phyloP scores from a whole-genome alignment of 2,888 invertebrate genomes.

The Cheilosia variabilis region DNA sequence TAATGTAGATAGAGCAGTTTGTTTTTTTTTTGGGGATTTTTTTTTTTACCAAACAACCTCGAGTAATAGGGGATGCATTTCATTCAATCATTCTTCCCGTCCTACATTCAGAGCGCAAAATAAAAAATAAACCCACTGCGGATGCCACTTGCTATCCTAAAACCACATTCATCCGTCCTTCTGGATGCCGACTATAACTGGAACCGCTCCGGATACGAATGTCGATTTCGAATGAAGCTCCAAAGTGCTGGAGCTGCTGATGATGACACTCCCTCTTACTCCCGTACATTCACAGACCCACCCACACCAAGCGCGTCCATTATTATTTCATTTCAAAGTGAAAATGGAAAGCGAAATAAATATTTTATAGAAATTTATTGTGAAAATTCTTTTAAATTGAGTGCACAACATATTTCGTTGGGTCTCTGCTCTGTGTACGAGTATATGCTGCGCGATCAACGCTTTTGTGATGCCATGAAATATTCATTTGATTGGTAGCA shows the following conservation, averaged over 20 bases:
- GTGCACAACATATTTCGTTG: conserved; percentile 60
- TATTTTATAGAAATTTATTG: conserved; percentile 75
- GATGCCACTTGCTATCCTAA: conserved; percentile 65
- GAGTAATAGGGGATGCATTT: conserved; percentile 70
- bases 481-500: conserved; percentile 71
- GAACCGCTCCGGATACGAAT: conserved; percentile 60
- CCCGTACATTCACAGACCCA: not conserved
- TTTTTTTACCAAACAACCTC: conserved; percentile 39
- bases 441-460: not conserved
- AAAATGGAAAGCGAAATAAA: conserved; percentile 73
- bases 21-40: conserved; percentile 37
- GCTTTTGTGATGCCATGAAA: conserved; percentile 61
- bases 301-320: conserved; percentile 37
- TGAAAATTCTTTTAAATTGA: conserved; percentile 74
- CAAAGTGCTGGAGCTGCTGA: conserved; percentile 38
- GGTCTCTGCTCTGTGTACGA: not conserved
- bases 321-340: conserved; percentile 70
- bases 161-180: conserved; percentile 68
- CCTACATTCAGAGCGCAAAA: conserved; percentile 14
- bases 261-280: conserved; percentile 32
- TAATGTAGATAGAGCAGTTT: conserved; percentile 5
- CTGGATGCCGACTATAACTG: conserved; percentile 21
- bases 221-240: conserved; percentile 68
- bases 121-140: conserved; percentile 45
- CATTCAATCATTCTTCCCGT: conserved; percentile 68